A percentile compares a stretch with the other conserved stretches of the same genome.
Conservation (phyloP, 1,140 invertebrate species). For the Lepidostoma basale region DNA sequence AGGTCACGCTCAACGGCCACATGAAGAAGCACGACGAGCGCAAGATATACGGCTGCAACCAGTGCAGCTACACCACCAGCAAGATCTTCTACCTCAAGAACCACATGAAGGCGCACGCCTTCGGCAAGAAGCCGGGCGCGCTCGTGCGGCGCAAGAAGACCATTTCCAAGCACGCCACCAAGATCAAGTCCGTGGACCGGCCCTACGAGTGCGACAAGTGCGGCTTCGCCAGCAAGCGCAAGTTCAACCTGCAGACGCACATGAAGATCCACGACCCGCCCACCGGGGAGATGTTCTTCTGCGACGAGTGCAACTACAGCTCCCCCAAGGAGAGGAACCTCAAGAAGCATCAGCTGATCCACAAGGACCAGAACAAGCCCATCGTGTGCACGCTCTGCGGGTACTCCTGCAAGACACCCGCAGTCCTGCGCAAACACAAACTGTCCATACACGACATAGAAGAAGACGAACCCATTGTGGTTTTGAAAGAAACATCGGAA, state of each 20-base stretch:
- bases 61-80: conserved; percentile 23
- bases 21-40: conserved; percentile 25
- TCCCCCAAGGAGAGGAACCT: conserved; percentile 9
- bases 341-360: conserved; percentile 9
- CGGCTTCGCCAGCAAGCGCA: conserved; percentile 13
- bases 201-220: conserved; percentile 56
- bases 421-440: conserved; percentile 14
- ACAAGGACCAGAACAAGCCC: conserved; percentile 16
- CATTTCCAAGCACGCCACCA: not conserved
- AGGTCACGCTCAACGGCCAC: conserved; percentile 18
- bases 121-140: not conserved
- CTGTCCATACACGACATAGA: conserved; percentile 6
- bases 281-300: conserved; percentile 11
- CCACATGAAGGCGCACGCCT: conserved; percentile 53
- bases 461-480: not conserved
- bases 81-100: conserved; percentile 21
- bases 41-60: conserved; percentile 19
- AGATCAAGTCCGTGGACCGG: conserved; percentile 52
- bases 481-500: not conserved
- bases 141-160: not conserved
- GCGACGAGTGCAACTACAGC: conserved; percentile 15
- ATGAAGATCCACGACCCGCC: conserved; percentile 20
- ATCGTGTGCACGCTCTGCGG: conserved; percentile 17
- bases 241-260: conserved; percentile 11
- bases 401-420: conserved; percentile 17